phyloP scores from a whole-genome alignment of 2,113 vertebrate species.

The Trichomycterus rosablanca region DNA sequence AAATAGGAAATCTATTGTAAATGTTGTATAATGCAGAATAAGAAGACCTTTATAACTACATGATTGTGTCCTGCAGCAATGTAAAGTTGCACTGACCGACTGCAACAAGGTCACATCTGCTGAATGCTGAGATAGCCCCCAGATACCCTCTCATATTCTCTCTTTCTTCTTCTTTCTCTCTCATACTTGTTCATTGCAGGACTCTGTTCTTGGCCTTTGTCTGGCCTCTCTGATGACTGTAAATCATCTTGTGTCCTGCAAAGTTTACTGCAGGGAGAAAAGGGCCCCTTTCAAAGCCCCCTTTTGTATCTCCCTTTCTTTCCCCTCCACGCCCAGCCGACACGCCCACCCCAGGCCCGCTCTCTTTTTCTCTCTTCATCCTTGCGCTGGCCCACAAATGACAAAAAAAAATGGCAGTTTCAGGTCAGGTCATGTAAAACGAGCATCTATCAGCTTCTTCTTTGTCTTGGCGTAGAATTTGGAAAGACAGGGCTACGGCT shows the following conservation, averaged over 20 bases:
- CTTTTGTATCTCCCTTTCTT: constrained; percentile 60
- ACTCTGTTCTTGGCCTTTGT: constrained; percentile 47
- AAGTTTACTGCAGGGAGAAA: constrained; percentile 50
- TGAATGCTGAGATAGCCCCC: not conserved
- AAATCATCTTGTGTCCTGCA: constrained; percentile 46
- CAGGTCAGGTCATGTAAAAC: constrained; percentile 63
- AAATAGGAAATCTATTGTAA: too few relatives aligned
- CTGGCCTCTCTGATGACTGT: constrained; percentile 48
- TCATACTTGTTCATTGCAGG: not conserved
- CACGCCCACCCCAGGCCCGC: constrained; percentile 34
- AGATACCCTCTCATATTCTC: not conserved
- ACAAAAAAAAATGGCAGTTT: constrained; percentile 62
- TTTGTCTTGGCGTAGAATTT: constrained; percentile 57
- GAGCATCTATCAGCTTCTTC: constrained; percentile 56
- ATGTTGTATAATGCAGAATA: too few relatives aligned
- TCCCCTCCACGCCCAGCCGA: constrained; percentile 50
- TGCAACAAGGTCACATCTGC: not conserved
- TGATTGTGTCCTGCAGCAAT: too few relatives aligned
- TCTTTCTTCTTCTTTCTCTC: constrained; percentile 17
- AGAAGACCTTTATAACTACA: too few relatives aligned
- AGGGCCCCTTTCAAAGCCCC: constrained; percentile 54
- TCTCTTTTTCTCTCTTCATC: constrained; percentile 48
- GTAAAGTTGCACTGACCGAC: not conserved
- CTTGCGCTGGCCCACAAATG: constrained; percentile 58
- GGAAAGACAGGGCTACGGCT: constrained; percentile 46